A percentile compares a stretch with the other conserved stretches of the same genome.
Evolutionary conservation across 2,113 vertebrate genomes (phyloP).

Genomic region (Burhinus bistriatus): DNA sequence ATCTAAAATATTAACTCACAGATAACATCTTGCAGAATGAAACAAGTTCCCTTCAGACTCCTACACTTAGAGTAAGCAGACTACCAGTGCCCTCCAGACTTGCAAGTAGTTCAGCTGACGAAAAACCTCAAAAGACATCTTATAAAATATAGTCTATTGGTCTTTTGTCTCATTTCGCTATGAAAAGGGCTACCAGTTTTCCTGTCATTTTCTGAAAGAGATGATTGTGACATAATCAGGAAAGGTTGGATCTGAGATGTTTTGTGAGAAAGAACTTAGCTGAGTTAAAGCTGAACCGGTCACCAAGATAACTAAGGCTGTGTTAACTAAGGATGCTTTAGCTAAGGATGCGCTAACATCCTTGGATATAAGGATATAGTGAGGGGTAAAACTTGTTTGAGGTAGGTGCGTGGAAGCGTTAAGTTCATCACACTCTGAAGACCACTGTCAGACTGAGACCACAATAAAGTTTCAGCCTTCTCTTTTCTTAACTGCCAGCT

Average conservation of each 20-base stretch:
- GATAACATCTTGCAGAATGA: neutral
- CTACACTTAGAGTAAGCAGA: neutral
- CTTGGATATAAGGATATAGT: neutral
- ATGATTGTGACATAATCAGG: neutral
- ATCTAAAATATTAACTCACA: neutral
- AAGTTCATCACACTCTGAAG: neutral
- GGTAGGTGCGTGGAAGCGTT: neutral
- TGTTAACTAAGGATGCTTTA: neutral
- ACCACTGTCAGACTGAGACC: neutral
- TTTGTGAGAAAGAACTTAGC: neutral
- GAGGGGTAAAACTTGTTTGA: neutral
- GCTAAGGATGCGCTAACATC: neutral
- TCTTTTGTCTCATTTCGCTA: neutral
- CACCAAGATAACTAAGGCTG: neutral
- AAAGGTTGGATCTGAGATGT: neutral
- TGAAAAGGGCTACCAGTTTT: neutral
- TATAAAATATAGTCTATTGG: neutral
- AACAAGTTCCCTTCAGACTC: neutral
- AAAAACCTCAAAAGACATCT: neutral
- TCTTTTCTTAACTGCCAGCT: neutral
- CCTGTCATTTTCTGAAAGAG: neutral
- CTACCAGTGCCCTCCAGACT: neutral
- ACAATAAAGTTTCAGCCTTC: neutral
- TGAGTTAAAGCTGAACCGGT: neutral
- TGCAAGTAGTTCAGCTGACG: neutral